Percentiles rank a stretch among this genome's conserved stretches.
Conservation (phyloP, 2,888 invertebrate genomes). For the Agriopis aurantiaria region DNA sequence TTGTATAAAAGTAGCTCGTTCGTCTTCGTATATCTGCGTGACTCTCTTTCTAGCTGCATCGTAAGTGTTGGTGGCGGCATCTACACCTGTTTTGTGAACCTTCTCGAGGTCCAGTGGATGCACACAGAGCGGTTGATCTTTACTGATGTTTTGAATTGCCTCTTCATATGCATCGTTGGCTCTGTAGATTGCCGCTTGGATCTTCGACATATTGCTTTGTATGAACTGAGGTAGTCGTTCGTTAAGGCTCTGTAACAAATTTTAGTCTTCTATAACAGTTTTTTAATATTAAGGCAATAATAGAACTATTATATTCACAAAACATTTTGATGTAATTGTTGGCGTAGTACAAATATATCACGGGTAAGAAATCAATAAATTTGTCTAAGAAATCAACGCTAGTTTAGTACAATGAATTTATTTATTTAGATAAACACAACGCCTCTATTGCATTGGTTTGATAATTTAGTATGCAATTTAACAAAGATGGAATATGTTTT, state of each 20-base stretch:
- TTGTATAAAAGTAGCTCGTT: constrained; percentile 22
- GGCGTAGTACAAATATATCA: no score
- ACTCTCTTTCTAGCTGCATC: constrained; percentile 28
- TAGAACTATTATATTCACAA: no score
- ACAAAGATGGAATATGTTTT: no score
- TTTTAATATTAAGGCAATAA: background rate
- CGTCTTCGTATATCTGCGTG: constrained; percentile 18
- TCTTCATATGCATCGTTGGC: constrained; percentile 32
- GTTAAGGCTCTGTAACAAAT: constrained; percentile 10
- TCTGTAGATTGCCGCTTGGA: constrained; percentile 25
- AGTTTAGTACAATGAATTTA: no score
- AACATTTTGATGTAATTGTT: no score
- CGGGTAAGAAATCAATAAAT: no score
- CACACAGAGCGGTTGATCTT: constrained; percentile 7
- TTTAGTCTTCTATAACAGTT: background rate
- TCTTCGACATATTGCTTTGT: constrained; percentile 32
- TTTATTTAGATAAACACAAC: no score
- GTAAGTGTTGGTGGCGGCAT: constrained; percentile 20
- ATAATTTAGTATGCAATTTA: no score
- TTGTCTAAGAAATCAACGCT: no score
- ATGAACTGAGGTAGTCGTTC: constrained; percentile 23
- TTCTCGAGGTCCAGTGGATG: constrained; percentile 2
- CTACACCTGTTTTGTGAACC: background rate
- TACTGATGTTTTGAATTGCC: constrained; percentile 4
- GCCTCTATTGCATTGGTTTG: no score